These are phyloP conservation scores for Rhabdornis inornatus DNA, from an alignment of 2,113 vertebrate genomes.

Conservation along the genomic window DNA sequence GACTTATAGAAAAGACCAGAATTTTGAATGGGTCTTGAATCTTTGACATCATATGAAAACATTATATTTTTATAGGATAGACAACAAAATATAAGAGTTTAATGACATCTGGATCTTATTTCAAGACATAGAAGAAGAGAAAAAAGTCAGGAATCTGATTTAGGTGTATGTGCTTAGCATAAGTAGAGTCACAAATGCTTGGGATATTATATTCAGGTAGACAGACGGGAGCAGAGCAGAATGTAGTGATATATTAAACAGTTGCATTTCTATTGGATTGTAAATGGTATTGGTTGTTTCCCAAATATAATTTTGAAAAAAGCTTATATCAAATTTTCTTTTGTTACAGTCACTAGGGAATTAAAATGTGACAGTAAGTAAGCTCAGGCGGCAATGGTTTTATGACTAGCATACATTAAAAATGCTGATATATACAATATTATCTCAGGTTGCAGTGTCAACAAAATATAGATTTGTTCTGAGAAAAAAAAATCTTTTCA, in stretches of 20 bases:
- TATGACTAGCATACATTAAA: neutral
- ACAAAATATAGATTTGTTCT: neutral
- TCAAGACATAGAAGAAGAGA: neutral
- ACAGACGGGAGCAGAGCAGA: neutral
- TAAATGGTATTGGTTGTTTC: neutral
- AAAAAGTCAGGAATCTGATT: neutral
- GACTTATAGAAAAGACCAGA: neutral
- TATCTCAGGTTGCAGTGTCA: neutral
- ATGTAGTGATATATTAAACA: neutral
- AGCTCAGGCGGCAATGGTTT: neutral
- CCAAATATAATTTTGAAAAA: neutral
- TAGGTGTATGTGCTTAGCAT: neutral
- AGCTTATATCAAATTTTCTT: neutral
- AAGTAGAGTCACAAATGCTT: neutral
- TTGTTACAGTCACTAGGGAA: neutral
- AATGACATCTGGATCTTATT: neutral
- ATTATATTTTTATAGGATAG: neutral
- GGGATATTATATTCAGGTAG: neutral
- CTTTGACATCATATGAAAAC: neutral
- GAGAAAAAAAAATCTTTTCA: neutral
- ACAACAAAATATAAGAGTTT: neutral
- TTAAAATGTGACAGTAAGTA: neutral
- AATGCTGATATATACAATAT: neutral
- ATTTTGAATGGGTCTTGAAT: neutral
- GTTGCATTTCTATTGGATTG: neutral